Evolutionary conservation across 2,888 invertebrate genomes (phyloP).

Genomic region (Pecten maximus): DNA sequence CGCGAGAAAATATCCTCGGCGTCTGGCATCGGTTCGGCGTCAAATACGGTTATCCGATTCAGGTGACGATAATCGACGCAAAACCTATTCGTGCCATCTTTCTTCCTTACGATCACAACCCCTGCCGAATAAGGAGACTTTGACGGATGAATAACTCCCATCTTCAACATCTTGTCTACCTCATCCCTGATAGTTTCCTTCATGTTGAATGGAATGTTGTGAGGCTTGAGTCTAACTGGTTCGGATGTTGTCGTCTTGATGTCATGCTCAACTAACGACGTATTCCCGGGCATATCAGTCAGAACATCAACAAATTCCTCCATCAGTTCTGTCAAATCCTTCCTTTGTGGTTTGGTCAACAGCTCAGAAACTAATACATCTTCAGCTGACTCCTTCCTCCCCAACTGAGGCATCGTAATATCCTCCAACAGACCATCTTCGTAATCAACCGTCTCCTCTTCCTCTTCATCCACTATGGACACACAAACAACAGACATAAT

Average conservation of each 20-base stretch:
- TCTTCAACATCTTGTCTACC: slow-evolving; percentile 44
- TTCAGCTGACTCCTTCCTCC: not conserved
- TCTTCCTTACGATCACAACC: not conserved
- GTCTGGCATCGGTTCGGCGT: slow-evolving; percentile 39
- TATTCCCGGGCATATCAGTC: slow-evolving; percentile 30
- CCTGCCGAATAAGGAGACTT: slow-evolving; percentile 36
- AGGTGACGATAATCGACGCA: slow-evolving; percentile 36
- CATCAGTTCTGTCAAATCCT: not conserved
- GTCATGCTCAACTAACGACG: slow-evolving; percentile 33
- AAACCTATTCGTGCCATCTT: slow-evolving; percentile 33
- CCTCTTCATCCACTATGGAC: not conserved
- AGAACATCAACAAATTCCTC: not conserved
- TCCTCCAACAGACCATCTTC: not conserved
- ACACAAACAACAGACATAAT: slow-evolving; percentile 26
- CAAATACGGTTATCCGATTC: slow-evolving; percentile 34
- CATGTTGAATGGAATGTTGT: slow-evolving; percentile 40
- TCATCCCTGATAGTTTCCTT: slow-evolving; percentile 39
- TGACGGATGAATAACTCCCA: slow-evolving; percentile 46
- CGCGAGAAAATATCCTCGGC: not conserved
- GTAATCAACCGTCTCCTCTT: not conserved
- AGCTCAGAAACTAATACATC: not conserved
- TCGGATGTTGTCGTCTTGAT: slow-evolving; percentile 36
- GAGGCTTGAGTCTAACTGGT: slow-evolving; percentile 36
- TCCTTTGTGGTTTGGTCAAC: not conserved
- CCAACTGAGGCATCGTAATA: not conserved